Percentiles rank a stretch among this genome's conserved stretches.
Conservation (phyloP, 1,140 invertebrate genomes). For the Ceratina australensis region DNA sequence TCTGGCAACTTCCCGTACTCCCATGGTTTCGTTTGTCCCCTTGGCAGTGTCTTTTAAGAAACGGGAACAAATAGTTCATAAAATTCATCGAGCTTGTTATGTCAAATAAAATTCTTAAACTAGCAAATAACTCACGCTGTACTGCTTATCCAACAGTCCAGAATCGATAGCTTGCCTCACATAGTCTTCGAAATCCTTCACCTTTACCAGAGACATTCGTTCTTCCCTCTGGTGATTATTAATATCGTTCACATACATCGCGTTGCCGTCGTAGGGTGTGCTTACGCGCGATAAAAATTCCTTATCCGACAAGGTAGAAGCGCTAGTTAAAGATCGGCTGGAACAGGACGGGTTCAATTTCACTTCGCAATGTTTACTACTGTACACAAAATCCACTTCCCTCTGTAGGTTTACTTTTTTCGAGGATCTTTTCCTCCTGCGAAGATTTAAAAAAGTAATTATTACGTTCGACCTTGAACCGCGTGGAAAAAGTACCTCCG, state of each 20-base stretch:
- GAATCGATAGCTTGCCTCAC: constrained; percentile 57
- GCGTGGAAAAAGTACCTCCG: constrained; percentile 35
- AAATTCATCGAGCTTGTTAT: background rate
- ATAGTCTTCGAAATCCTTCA: constrained; percentile 66
- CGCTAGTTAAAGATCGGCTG: background rate
- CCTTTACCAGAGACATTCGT: constrained; percentile 42
- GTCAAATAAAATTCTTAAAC: background rate
- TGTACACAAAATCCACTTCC: constrained; percentile 31
- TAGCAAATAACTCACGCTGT: constrained; percentile 49
- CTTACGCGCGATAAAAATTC: background rate
- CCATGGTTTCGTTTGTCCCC: constrained; percentile 65
- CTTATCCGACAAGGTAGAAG: background rate
- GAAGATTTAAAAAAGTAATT: background rate
- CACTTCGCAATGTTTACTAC: background rate
- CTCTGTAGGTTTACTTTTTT: constrained; percentile 5
- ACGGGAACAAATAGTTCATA: background rate
- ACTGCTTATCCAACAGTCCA: constrained; percentile 59
- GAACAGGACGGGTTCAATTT: background rate
- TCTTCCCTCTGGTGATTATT: constrained; percentile 1
- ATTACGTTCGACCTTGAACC: background rate
- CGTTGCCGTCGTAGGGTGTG: background rate
- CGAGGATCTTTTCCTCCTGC: constrained; percentile 13
- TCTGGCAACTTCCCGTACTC: constrained; percentile 70
- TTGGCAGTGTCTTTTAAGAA: constrained; percentile 55
- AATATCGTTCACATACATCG: background rate